Evolutionary conservation across 2,888 invertebrate species (phyloP), one percentile per base, ranked within the genome.

Genomic region (Malachius bipustulatus): DNA sequence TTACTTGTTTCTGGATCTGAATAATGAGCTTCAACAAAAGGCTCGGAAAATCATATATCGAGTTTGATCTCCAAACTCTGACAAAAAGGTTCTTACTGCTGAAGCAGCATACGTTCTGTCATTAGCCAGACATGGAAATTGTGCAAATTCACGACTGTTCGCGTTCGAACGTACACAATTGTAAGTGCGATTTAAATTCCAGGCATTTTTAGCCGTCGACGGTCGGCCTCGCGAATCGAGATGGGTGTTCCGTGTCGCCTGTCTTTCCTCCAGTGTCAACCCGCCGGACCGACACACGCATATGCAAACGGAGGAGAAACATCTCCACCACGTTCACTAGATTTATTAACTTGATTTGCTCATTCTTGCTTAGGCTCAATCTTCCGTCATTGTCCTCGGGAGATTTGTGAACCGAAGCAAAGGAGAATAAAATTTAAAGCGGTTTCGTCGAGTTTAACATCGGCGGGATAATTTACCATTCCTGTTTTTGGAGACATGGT

Each of bases 201-300:
- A 48, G 38, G 40, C 49, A 46, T 54, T 55, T 53, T 52, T 51
- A 52, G 50, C 49, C 52, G 53, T 51, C 48, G 36, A 51, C 49
- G 52, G 53, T 51, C 48, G 36, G 41, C 39, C 45, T 55, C 53
- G 51, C 52, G 50, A n/a, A 54, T 52, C 54, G 48, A 54, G 54
- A 55, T 56, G 55, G 55, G 56, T 54, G 56, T 56, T 53, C 55
- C 51, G 44, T 54, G 54, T 54, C 50, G 45, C 47, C 48, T 49
- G 52, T 50, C 55, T 43, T 44, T 42, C 37, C 47, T 48, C 52
- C 48, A 49, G 50, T 52, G 52, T 55, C 54, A 52, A 48, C 48
- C 48, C 46, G 42, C 42, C 42, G 40, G 32, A 28, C 42, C 24
- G n/a, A 8, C 46, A 46, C 47, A 47, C 46, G 48, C 49, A 49